phyloP scores from a whole-genome alignment of 92 coral and sea anemone genomes.

The Desmophyllum pertusum region DNA sequence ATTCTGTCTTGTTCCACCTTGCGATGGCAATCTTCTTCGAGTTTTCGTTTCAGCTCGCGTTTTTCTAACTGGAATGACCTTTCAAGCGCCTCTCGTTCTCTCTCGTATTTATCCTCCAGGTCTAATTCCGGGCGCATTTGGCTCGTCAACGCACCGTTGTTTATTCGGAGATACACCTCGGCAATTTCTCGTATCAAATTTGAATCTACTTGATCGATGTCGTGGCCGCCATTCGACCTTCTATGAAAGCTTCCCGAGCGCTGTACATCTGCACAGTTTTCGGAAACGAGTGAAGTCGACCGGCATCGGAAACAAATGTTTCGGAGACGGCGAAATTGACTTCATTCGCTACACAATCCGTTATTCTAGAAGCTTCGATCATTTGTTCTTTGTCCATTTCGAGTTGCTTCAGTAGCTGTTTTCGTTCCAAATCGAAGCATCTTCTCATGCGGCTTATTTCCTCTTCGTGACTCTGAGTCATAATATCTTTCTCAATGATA shows the following conservation, averaged over 20 bases:
- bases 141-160: constrained; percentile 76
- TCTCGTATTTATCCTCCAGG: constrained; percentile 93
- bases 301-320: constrained; percentile 44
- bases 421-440: constrained; percentile 70
- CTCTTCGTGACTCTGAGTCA: constrained; percentile 90
- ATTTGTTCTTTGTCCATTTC: constrained; percentile 70
- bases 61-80: constrained; percentile 78
- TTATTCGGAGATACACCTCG: constrained; percentile 84
- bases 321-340: constrained; percentile 47
- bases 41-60: constrained; percentile 72
- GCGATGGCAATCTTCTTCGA: constrained; percentile 81
- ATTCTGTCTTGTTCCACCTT: constrained; percentile 79
- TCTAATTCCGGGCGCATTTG: constrained; percentile 92
- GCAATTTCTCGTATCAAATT: constrained; percentile 81
- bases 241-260: constrained; percentile 2
- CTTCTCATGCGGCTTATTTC: constrained; percentile 80
- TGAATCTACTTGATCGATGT: constrained; percentile 57
- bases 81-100: constrained; percentile 81
- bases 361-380: constrained; percentile 59
- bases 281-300: constrained; percentile 13
- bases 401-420: constrained; percentile 66
- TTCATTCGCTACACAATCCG: constrained; percentile 44
- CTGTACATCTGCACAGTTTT: constrained; percentile 1
- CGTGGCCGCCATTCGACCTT: constrained; percentile 33
- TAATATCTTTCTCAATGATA: constrained; percentile 89